These are phyloP conservation scores for Acrossocheilus wenchowensis DNA, from an alignment of 2,797 vertebrate genomes.

Conservation along the genomic window DNA sequence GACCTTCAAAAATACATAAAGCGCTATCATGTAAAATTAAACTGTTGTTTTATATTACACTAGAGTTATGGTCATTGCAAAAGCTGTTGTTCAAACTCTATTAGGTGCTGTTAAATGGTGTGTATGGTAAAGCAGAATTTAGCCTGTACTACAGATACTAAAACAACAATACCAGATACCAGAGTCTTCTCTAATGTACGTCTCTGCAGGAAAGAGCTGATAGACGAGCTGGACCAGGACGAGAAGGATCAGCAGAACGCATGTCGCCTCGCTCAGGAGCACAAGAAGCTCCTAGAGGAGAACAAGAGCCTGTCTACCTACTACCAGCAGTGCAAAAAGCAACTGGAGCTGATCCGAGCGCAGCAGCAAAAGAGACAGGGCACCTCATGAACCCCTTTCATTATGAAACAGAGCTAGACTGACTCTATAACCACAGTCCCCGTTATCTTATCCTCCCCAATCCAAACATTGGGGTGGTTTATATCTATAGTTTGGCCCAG, in stretches of 20 bases:
- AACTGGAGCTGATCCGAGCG: slow-evolving; percentile 96
- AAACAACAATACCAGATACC: background rate
- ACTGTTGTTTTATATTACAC: background rate
- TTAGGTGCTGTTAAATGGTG: background rate
- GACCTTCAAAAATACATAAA: background rate
- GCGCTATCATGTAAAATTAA: background rate
- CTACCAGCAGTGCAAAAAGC: slow-evolving; percentile 98
- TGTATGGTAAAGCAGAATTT: background rate
- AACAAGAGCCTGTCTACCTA: slow-evolving; percentile 99
- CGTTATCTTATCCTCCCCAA: slow-evolving; percentile 1
- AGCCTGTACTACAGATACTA: background rate
- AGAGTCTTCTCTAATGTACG: background rate
- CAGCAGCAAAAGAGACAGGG: slow-evolving; percentile 99
- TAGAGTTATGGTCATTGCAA: too few species aligned
- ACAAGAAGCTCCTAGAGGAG: slow-evolving; percentile 98
- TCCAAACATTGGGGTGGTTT: slow-evolving; percentile 35
- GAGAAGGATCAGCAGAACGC: slow-evolving; percentile 99
- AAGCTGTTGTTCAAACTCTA: background rate
- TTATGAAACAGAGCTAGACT: slow-evolving; percentile 56
- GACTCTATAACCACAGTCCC: slow-evolving; percentile 60
- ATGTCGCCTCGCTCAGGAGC: slow-evolving; percentile 97
- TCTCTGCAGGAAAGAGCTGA: slow-evolving; percentile 89
- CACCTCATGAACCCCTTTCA: slow-evolving; percentile 87
- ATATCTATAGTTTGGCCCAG: slow-evolving; percentile 12
- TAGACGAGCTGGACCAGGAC: slow-evolving; percentile 99